Conservation (phyloP, 2,888 invertebrate species). For the Macaria liturata region DNA sequence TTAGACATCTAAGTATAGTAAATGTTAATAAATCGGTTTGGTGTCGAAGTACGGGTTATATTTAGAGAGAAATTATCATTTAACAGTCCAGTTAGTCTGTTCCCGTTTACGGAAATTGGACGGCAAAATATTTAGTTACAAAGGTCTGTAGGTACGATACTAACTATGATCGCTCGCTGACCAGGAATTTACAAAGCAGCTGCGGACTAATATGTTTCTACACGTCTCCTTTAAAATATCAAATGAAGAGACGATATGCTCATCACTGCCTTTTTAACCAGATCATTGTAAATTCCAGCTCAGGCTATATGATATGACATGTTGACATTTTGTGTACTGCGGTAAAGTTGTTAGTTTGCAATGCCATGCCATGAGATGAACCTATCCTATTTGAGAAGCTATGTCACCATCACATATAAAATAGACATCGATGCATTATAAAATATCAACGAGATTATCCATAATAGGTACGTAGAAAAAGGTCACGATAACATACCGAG, state of each 20-base stretch:
- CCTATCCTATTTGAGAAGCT: constrained; percentile 7
- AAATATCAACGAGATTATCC: constrained; percentile 23
- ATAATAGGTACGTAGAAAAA: constrained; percentile 25
- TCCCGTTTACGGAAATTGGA: constrained; percentile 65
- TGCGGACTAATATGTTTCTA: too few relatives aligned
- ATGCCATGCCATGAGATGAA: not conserved
- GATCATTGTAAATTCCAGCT: too few relatives aligned
- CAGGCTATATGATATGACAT: too few relatives aligned
- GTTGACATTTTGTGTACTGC: too few relatives aligned
- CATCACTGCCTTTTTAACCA: too few relatives aligned
- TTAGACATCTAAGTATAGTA: constrained; percentile 69
- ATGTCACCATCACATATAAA: constrained; percentile 10
- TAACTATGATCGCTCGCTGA: constrained; percentile 1
- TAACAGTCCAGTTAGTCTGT: constrained; percentile 66
- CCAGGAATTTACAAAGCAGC: too few relatives aligned
- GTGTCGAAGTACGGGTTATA: constrained; percentile 66
- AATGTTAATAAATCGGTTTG: constrained; percentile 59
- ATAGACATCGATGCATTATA: constrained; percentile 22
- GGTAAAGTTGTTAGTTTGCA: too few relatives aligned
- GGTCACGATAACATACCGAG: constrained; percentile 8
- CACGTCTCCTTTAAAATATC: too few relatives aligned
- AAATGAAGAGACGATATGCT: too few relatives aligned
- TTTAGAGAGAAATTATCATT: constrained; percentile 49
- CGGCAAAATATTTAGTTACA: constrained; percentile 76
- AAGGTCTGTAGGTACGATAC: constrained; percentile 32